These are phyloP conservation scores for Elephantulus edwardii DNA, from an alignment of 2,113 vertebrate species.

Conservation along the genomic window DNA sequence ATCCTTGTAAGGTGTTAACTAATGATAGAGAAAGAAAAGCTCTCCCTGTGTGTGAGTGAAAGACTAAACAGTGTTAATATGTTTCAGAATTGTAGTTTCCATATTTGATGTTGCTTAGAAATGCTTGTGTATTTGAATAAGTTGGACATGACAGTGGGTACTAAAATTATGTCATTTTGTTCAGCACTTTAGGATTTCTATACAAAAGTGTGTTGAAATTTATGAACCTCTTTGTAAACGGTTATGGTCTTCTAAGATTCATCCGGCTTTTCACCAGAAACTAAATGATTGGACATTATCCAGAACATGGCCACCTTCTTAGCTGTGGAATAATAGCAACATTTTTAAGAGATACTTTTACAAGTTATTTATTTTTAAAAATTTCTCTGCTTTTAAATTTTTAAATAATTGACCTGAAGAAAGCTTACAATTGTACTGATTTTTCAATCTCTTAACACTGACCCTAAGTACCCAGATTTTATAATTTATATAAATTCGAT, in stretches of 20 bases:
- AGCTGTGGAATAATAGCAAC: constrained; percentile 77
- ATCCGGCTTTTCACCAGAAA: constrained; percentile 28
- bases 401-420: constrained; percentile 77
- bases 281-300: not conserved
- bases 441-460: constrained; percentile 73
- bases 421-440: constrained; percentile 77
- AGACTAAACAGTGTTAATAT: constrained; percentile 68
- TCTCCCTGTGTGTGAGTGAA: constrained; percentile 59
- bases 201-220: constrained; percentile 82
- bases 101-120: constrained; percentile 69
- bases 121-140: constrained; percentile 47
- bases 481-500: constrained; percentile 88
- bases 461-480: constrained; percentile 70
- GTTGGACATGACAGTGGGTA: constrained; percentile 82
- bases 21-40: constrained; percentile 55
- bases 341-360: constrained; percentile 62
- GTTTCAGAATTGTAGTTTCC: constrained; percentile 63
- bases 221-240: constrained; percentile 74
- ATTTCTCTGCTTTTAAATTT: constrained; percentile 81
- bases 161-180: constrained; percentile 82
- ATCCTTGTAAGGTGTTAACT: constrained; percentile 56
- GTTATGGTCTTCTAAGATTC: constrained; percentile 77
- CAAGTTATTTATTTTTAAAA: constrained; percentile 87
- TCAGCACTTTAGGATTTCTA: constrained; percentile 85
- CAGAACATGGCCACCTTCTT: constrained; percentile 84